These are phyloP conservation scores for Rotaria socialis DNA, from an alignment of 2,888 invertebrate genomes.

Conservation along the genomic window DNA sequence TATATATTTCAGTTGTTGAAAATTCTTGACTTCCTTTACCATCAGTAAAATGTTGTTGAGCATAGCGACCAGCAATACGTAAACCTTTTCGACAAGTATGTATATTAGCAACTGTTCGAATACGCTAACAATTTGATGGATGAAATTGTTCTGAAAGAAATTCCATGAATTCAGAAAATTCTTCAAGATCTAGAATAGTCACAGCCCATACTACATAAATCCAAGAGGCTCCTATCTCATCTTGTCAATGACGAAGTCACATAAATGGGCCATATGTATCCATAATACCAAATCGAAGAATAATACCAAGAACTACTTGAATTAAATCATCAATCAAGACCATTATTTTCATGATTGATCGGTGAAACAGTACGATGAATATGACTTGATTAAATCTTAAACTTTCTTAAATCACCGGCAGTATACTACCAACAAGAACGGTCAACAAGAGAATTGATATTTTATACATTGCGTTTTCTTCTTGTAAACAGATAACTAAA, in stretches of 20 bases:
- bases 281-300: conserved; percentile 51
- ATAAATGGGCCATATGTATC: conserved; percentile 51
- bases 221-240: conserved; percentile 51
- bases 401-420: neutral
- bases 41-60: too few relatives aligned
- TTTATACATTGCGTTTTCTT: neutral
- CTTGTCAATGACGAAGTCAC: conserved; percentile 50
- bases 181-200: conserved; percentile 52
- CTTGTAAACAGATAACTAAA: neutral
- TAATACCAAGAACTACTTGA: conserved; percentile 51
- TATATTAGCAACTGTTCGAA: conserved; percentile 39
- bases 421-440: neutral
- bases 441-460: neutral
- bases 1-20: conserved; percentile 85
- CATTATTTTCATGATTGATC: neutral
- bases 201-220: conserved; percentile 51
- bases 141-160: conserved; percentile 53
- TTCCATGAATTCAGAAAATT: conserved; percentile 52
- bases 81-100: neutral
- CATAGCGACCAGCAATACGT: too few relatives aligned
- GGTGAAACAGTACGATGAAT: neutral
- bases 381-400: neutral
- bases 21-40: conserved; percentile 68
- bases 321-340: conserved; percentile 51
- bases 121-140: conserved; percentile 49